Evolutionary conservation across 2,888 invertebrate genomes (phyloP), one percentile per base, ranked within the genome.

Genomic region (Ptilodon capucinus): DNA sequence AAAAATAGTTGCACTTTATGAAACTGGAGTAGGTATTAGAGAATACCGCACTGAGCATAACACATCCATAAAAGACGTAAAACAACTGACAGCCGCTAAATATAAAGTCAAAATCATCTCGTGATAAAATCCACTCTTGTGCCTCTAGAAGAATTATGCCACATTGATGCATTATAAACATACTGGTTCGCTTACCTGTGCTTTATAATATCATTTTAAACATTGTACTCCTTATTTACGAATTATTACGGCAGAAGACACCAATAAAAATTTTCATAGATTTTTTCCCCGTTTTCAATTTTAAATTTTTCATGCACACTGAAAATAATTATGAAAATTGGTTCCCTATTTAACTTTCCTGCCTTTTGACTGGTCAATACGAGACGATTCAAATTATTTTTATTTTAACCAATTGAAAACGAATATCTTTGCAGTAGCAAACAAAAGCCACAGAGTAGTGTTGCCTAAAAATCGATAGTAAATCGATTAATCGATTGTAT

Each of bases 31-130:
- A 40, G 23, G 48, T 48, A 55, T 61, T 67, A 61, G 54, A 50
- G 68, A 68, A 68, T 58, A 71, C 68, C 67, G 63, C 60, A 60
- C 49, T 44, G 40, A 50, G 54, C 64, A 66, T 74, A 74, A 70
- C 70, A 70, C 64, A 74, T n/a, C n/a, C n/a, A n/a, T n/a, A 61
- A 81, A 65, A 81, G 81, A 84, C 87, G 88, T 89, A 89, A 88
- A 91, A 90, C 88, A 89, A 85, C 81, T 91, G 90, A 91, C 90
- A 91, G 85, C 86, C 88, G 90, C 85, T 78, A 79, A 79, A 77
- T 79, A 74, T 76, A 79, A n/a, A 81, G 77, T 80, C 80, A 79
- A 77, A 74, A 62, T 59, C 68, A 60, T 70, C 71, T 65, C 64
- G 55, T 55, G 59, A 57, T 63, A 68, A 71, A 71, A 65, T 70